A percentile compares a stretch with the other conserved stretches of the same genome.
Evolutionary conservation across 2,113 vertebrate species (phyloP).

Genomic region (Sprattus sprattus): DNA sequence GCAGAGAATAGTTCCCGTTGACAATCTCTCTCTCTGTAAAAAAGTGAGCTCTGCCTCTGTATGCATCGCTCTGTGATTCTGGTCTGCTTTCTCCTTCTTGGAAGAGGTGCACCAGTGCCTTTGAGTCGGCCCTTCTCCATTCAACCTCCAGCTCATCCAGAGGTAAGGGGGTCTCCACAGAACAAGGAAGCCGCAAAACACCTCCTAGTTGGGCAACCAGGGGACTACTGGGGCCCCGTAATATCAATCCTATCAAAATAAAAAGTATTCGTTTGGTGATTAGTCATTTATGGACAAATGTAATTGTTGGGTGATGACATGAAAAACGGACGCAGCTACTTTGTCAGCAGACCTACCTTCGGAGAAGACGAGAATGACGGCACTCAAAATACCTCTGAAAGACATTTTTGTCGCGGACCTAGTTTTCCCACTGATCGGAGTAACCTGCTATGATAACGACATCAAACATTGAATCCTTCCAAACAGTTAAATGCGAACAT

Average conservation of each 20-base stretch:
- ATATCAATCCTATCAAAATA: not conserved
- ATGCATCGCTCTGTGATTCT: constrained; percentile 36
- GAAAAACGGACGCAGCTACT: not conserved
- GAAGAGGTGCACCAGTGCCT: constrained; percentile 37
- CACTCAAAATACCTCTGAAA: not conserved
- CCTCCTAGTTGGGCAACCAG: constrained; percentile 22
- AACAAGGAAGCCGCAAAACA: constrained; percentile 35
- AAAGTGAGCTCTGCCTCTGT: constrained; percentile 31
- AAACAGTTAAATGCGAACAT: not conserved
- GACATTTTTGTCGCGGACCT: not conserved
- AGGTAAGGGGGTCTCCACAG: constrained; percentile 24
- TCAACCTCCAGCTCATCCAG: constrained; percentile 35
- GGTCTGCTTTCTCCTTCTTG: constrained; percentile 29
- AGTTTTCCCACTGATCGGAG: too few species aligned
- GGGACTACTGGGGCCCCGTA: constrained; percentile 26
- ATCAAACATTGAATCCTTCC: not conserved
- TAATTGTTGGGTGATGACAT: not conserved
- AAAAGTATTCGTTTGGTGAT: not conserved
- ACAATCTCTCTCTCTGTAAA: constrained; percentile 22
- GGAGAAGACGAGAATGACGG: not conserved
- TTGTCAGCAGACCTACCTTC: not conserved
- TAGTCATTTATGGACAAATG: not conserved
- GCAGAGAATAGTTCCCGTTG: constrained; percentile 45
- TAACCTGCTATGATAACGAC: not conserved
- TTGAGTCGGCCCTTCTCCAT: constrained; percentile 35